Percentiles rank a stretch among this genome's conserved stretches.
phyloP scores from a whole-genome alignment of 2,888 invertebrate genomes.

The Homarus gammarus region DNA sequence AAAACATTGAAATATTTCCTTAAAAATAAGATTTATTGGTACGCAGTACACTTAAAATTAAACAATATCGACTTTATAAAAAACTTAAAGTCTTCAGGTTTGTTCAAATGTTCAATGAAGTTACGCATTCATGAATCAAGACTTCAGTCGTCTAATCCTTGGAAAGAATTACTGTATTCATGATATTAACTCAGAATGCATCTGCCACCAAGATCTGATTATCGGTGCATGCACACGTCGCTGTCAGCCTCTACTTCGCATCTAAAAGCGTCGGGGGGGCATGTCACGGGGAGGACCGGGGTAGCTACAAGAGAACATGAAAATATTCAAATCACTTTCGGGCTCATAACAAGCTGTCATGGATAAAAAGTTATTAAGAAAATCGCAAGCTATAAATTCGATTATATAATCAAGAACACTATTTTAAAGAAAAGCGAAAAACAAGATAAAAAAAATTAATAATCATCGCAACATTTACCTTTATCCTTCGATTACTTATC shows the following conservation, averaged over 20 bases:
- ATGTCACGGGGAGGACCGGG: conserved; percentile 76
- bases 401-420: conserved; percentile 15
- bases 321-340: conserved; percentile 64
- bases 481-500: conserved; percentile 31
- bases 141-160: conserved; percentile 43
- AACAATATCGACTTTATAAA: conserved; percentile 61
- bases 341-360: conserved; percentile 49
- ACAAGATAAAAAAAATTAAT: too few species aligned
- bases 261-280: conserved; percentile 76
- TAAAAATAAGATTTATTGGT: conserved; percentile 73
- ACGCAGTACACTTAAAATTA: conserved; percentile 69
- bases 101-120: conserved; percentile 56
- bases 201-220: conserved; percentile 73
- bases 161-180: conserved; percentile 43
- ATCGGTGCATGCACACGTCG: conserved; percentile 71
- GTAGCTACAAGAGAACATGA: conserved; percentile 76
- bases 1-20: conserved; percentile 48
- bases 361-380: conserved; percentile 44
- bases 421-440: conserved; percentile 19
- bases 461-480: conserved; percentile 31
- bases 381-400: conserved; percentile 19
- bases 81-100: conserved; percentile 40
- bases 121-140: conserved; percentile 51
- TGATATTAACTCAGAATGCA: conserved; percentile 30
- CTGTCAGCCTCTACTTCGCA: conserved; percentile 72